Evolutionary conservation across 2,888 invertebrate species (phyloP), one percentile per base, ranked within the genome.

Genomic region (Caenorhabditis sp.): DNA sequence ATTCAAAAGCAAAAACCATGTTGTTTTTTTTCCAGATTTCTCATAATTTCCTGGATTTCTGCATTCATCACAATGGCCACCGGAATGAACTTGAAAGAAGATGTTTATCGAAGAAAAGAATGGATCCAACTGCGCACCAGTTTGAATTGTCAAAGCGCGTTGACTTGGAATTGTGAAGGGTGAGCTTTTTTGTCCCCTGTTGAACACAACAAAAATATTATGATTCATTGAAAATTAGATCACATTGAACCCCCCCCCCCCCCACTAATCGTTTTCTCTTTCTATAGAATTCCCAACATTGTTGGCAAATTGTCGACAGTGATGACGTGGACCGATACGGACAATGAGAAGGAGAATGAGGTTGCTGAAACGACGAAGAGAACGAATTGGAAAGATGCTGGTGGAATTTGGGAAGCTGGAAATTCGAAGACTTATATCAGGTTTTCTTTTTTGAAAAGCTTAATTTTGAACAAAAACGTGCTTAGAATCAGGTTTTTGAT

Each of bases 341-440:
- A 58, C n/a, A 0, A 24, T 5, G 62, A 69, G 3, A 49, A 53
- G 4, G 62, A 69, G 10, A 26, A 24, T 14, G 58, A 62, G 37
- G 62, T 65, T 12, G 54, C 31, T 21, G 69, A 65, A 12, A 27
- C 58, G 24, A 72, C 64, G 36, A 72, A 67, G 21, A 60, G 62
- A 58, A 54, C 64, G 8, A 57, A 37, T 10, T 67, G 72, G 67
- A 64, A 58, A 31, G 67, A 72, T 1, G 72, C 72, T 36, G 60
- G 53, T 3, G 26, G 49, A 19, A 64, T 72, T 54, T 72, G 72
- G 72, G 67, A 72, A 61, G 64, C 72, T 12, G 72, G 67, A n/a
- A 67, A 72, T 54, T 63, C 58, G 19, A 72, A 61, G n/a, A 36
- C 23, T 26, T 67, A 67, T 64, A 64, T 72, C 53, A 67, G 64